Base-by-base conservation (phyloP, 1,140 invertebrate genomes). In the Drosophila lacteicornis region DNA sequence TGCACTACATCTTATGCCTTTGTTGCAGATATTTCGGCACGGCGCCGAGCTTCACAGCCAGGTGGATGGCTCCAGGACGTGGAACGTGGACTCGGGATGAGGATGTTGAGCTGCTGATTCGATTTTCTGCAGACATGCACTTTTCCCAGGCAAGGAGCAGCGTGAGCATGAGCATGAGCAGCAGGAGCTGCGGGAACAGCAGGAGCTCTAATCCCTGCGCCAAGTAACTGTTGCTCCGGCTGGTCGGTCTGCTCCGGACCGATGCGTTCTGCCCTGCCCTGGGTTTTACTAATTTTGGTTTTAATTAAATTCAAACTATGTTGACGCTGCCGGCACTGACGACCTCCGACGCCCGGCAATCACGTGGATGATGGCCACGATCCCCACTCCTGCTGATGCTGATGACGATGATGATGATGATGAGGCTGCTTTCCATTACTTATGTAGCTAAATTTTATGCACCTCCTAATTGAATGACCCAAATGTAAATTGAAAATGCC, bases 81-180 rank as follows among this genome's bases (percentile, higher is more conserved):
- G 51, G 17, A 33, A 17, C 45, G 53, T 25, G 22, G 22, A 11
- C 15, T 43, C 49, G 11, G 33, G 38, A 47, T 47, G 63, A 40
- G 60, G 75, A 69, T 38, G 55, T 59, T 83, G 73, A 88, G 84
- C 84, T 79, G 59, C 81, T 88, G 85, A 88, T 88, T 88, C 85
- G 85, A 88, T 88, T 88, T 88, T 88, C 85, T 90, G 85, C 85
- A 88, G 85, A 85, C 85, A 90, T 88, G 85, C 85, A 88, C 85
- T 90, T 90, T 87, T 84, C 42, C 81, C 66, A 79, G 74, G 45
- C 53, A 77, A 55, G 50, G 50, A 36, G 47, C 57, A 43, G 36
- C 15, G 43, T 59, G 30, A 36, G 30, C 50, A 53, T 59, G 38
- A 11, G 46, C 47, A 51, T 13, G 15, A 53, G 65, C 19, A 33